Evolutionary conservation across 2,113 vertebrate genomes (phyloP).

Genomic region (Polyodon spathula): DNA sequence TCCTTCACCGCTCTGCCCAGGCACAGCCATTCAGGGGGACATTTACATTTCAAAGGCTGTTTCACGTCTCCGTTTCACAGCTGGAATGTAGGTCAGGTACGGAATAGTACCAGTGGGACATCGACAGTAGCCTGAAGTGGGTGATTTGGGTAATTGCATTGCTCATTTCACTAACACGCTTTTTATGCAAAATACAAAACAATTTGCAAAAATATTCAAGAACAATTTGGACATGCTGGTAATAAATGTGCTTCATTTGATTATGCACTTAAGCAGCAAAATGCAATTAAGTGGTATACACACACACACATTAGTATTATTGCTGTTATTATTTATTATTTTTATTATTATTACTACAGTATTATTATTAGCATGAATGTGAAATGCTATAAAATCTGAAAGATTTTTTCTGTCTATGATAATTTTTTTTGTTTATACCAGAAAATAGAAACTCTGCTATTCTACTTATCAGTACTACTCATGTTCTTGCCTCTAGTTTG

Average conservation of each 20-base stretch:
- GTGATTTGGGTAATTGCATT: slow-evolving; percentile 53
- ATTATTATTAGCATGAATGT: slow-evolving; percentile 49
- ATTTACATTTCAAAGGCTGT: neutral
- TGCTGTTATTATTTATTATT: slow-evolving; percentile 55
- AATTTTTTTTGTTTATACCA: too few relatives aligned
- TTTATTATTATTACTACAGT: slow-evolving; percentile 62
- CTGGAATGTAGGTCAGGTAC: slow-evolving; percentile 4
- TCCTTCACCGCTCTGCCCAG: neutral
- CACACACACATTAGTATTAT: slow-evolving; percentile 56
- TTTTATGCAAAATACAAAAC: slow-evolving; percentile 66
- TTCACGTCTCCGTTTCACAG: neutral
- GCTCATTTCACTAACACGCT: slow-evolving; percentile 60
- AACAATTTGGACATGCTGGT: slow-evolving; percentile 57
- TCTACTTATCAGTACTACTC: neutral
- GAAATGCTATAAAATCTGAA: too few relatives aligned
- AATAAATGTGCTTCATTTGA: slow-evolving; percentile 66
- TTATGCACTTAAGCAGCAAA: slow-evolving; percentile 61
- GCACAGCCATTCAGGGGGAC: neutral
- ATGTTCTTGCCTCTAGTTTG: too few relatives aligned
- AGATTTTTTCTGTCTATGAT: too few relatives aligned
- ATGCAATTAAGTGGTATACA: slow-evolving; percentile 69
- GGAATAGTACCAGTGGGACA: slow-evolving; percentile 36
- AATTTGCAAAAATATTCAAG: slow-evolving; percentile 66
- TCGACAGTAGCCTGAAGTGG: slow-evolving; percentile 50
- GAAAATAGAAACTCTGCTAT: neutral